Conservation (phyloP, 2,888 invertebrate species). For the Chloromyia formosa region DNA sequence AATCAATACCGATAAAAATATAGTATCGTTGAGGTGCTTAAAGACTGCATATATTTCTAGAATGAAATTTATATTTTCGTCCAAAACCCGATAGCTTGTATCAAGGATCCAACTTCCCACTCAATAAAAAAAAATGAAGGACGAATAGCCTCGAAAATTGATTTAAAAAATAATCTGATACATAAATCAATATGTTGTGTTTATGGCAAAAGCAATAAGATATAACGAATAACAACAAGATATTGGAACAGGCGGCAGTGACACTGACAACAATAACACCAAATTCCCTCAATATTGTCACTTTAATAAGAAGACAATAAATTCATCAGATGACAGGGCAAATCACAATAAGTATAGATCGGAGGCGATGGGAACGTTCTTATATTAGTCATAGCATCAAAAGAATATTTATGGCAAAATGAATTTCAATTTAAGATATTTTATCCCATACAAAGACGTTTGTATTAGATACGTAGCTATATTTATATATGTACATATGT, state of each 20-base stretch:
- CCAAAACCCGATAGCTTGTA: too few relatives aligned
- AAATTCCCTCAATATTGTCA: conserved; percentile 12
- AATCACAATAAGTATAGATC: conserved; percentile 35
- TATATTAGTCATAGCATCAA: too few relatives aligned
- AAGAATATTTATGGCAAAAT: conserved; percentile 34
- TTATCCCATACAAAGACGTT: neutral
- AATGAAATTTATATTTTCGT: too few relatives aligned
- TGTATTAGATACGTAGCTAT: too few relatives aligned
- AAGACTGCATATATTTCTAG: too few relatives aligned
- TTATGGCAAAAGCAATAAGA: too few relatives aligned
- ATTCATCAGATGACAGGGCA: conserved; percentile 37
- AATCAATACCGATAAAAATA: too few relatives aligned
- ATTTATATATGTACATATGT: too few relatives aligned
- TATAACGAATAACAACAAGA: neutral
- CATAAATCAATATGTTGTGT: neutral
- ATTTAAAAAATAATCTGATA: neutral
- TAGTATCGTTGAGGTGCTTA: too few relatives aligned
- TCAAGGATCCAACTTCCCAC: too few relatives aligned
- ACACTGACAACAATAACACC: neutral
- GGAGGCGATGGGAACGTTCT: too few relatives aligned
- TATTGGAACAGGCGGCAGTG: neutral
- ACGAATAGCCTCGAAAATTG: neutral
- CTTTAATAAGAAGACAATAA: conserved; percentile 33
- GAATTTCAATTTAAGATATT: conserved; percentile 37
- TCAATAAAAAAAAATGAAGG: neutral